phyloP scores from a whole-genome alignment of 2,888 invertebrate species.

The Lycaena phlaeas region DNA sequence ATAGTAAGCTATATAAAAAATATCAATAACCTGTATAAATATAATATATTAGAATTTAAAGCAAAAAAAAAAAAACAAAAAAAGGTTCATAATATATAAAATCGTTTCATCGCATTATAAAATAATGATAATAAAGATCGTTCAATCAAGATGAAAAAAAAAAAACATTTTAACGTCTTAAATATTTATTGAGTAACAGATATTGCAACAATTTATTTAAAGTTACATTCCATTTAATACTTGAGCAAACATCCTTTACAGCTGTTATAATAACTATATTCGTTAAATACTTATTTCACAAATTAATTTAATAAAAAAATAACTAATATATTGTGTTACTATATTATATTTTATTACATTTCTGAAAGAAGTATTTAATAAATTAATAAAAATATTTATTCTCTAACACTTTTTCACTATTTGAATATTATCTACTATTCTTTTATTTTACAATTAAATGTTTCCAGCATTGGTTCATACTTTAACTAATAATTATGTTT shows the following conservation, averaged over 20 bases:
- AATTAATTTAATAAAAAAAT: neutral
- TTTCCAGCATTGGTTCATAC: neutral
- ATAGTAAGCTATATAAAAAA: no score
- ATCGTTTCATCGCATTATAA: no score
- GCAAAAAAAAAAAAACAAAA: no score
- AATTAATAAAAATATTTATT: neutral
- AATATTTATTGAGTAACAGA: constrained; percentile 3
- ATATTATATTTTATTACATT: neutral
- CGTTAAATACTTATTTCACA: neutral
- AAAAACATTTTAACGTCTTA: neutral
- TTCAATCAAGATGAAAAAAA: neutral
- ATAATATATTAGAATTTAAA: no score
- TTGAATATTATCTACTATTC: no score
- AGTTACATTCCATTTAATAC: constrained; percentile 8
- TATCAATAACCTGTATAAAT: no score
- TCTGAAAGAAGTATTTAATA: neutral
- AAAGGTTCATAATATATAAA: no score
- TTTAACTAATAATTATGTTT: constrained; percentile 10
- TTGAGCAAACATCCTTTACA: constrained; percentile 7
- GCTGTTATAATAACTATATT: no score
- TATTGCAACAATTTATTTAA: neutral
- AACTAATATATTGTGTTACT: neutral
- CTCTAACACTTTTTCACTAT: neutral
- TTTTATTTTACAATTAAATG: neutral
- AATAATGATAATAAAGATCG: no score